Evolutionary conservation across 2,113 vertebrate species (phyloP), one percentile per base, ranked within the genome.

Genomic region (Serinus canaria): DNA sequence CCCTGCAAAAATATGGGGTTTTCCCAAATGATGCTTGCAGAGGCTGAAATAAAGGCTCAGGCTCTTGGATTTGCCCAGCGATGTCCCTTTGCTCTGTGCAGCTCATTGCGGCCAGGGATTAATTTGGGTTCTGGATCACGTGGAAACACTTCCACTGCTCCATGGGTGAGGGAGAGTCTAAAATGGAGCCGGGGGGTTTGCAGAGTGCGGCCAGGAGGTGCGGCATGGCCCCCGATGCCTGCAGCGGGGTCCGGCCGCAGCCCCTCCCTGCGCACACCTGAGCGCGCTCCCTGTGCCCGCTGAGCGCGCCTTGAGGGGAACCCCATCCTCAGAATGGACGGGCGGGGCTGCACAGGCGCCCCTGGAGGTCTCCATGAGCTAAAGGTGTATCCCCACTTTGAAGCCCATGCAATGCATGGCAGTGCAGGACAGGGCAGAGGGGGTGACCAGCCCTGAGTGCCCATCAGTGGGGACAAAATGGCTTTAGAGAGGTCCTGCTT

Each of bases 341-440:
- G 14, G 1, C 1, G 10, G 14, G 39, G 24, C 39, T 74, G 76
- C 4, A 2, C 21, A 55, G 21, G 15, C 3, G 6, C 16, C 15
- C 53, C 47, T 13, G 16, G 11, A 76, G 35, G 52, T 35, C 31
- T 52, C 1, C 0, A 17, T 4, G 11, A 35, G 23, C 27, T 1
- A 10, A 35, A 43, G 31, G 16, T 17, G 10, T 2, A 1, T 49
- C 25, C 27, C 41, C 3, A 7, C n/a, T 39, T 66, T 4, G 13
- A 43, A 78, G 55, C 6, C 20, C 53, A 33, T 0, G 1, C 1
- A 3, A n/a, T 5, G 15, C 7, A 13, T 5, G 11, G 16, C 69
- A 49, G 73, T 2, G 9, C 47, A 37, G 33, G 58, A 44, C 3
- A 7, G 30, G n/a, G n/a, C 25, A 37, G 30, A 87, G n/a, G 41